Base-by-base conservation (phyloP, 2,888 invertebrate genomes). In the Rhogogaster chlorosoma region DNA sequence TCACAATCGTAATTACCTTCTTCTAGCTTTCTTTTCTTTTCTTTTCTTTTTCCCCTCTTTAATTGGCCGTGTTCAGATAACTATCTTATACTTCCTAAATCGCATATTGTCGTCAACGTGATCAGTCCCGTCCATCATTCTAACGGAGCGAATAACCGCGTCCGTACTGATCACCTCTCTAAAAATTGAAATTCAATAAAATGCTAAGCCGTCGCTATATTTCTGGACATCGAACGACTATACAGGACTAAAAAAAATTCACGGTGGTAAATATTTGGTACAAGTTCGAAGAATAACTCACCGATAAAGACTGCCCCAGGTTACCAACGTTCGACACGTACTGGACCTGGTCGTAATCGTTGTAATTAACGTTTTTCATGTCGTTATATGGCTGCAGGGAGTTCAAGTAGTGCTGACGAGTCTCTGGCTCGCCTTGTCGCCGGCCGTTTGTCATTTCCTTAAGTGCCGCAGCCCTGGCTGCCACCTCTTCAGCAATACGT, bases 401-500 rank as follows among this genome's bases (percentile, higher is more conserved):
- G 45, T 90, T 90, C 7, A 87, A 86, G 75, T 89, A 90, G 85
- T 91, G 90, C 38, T 86, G 73, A 18, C 88, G 89, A 4, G 88
- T 78, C 45, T 90, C 90, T 61, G 88, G 88, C 9, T 87, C 85
- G 12, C 73, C 85, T 29, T 86, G 84, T 84, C 89, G 88, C 3
- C 90, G 90, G 53, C 91, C 90, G 86, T 95, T 94, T 0, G 95
- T 94, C 71, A 95, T 94, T 85, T 96, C 96, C 90, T 96, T 96
- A 0, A 96, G 93, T 1, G 94, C 94, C 0, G 95, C 94, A 4
- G 95, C 94, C 73, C 95, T 93, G 10, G 96, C 96, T 85, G 96
- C 96, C 86, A 96, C 95, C 91, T 97, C 97, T 88, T 97, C 97
- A 0, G 95, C 95, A 87, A 96, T 95, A 87, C 96, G 95, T 92